Evolutionary conservation across 2,797 vertebrate species (phyloP).

Genomic region (Tragelaphus eurycerus): DNA sequence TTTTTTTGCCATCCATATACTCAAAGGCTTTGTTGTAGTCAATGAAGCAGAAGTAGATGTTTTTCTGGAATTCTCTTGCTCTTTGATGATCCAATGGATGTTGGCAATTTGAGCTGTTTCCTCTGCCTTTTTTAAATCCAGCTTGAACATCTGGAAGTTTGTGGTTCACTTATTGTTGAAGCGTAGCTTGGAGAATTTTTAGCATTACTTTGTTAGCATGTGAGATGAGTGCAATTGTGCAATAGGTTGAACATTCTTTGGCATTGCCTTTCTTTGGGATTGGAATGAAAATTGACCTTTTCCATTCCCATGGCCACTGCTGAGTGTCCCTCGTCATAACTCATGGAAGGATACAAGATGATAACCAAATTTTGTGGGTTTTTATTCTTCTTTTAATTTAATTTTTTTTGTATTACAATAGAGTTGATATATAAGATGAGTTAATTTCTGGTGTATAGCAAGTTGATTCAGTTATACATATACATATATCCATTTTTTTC

Average conservation of each 20-base stretch:
- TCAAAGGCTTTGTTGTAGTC: neutral
- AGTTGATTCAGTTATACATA: neutral
- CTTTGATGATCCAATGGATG: neutral
- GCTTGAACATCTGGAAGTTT: neutral
- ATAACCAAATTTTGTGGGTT: neutral
- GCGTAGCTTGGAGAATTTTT: neutral
- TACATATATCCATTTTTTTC: neutral
- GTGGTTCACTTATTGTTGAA: neutral
- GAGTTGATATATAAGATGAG: neutral
- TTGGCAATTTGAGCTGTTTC: neutral
- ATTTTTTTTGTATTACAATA: neutral
- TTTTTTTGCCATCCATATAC: neutral
- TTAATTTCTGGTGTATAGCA: neutral
- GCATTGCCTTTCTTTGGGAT: neutral
- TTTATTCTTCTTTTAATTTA: neutral
- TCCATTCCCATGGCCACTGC: neutral
- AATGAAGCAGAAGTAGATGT: neutral
- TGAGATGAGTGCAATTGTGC: neutral
- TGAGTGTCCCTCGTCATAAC: neutral
- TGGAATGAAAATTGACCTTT: neutral
- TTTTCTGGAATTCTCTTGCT: neutral
- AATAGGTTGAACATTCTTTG: neutral
- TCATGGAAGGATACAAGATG: neutral
- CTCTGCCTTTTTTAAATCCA: neutral
- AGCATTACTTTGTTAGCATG: neutral